Base-by-base conservation (phyloP, 2,797 vertebrate genomes). In the Sparus aurata region DNA sequence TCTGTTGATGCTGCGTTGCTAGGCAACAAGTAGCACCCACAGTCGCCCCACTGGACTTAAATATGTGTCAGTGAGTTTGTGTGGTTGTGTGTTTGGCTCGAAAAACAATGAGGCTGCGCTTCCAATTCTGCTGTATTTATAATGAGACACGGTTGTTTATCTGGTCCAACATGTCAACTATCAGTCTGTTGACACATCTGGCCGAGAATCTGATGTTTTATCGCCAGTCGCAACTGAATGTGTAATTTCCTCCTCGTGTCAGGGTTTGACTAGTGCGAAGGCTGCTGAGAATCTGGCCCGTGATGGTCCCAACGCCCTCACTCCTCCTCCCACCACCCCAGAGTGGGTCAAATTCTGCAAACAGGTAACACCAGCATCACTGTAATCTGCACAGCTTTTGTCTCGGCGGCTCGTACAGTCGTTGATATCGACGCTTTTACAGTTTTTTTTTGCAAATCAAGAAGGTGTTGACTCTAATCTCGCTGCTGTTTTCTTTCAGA, bases 301-400 rank as follows among this genome's bases (percentile, higher is more conserved):
- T 18, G 98, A 99, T 43, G 98, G 98, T 12, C 98, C 97, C 38
- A 99, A 99, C 2, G 89, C 97, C 64, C 96, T 99, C 80, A 99
- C 98, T 0, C 98, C 98, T 0, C 98, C 98, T 27, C 97, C 98
- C 64, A 99, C 97, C 78, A 98, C 97, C 38, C 98, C 98, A 0
- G 98, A 98, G 84, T 99, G 98, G 98, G 94, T 99, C 13, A 99
- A 99, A 80, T 99, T 99, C 94, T 99, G 98, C 77, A 97, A 97
- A 75, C 93, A 94, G 93, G 93, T 94, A 53, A 68, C 18, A 13
- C 3, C 41, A 15, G 8, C n/a, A 17, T 7, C 15, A 20, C 18
- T 59, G 9, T 55, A 20, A 52, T 13, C 3, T 41, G 46, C 7
- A 18, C 7, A 5, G 9, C 1, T 9, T 59, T 18, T 50, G 20